These are phyloP conservation scores for Okapia johnstoni DNA, from an alignment of 2,113 vertebrate species.

Conservation along the genomic window DNA sequence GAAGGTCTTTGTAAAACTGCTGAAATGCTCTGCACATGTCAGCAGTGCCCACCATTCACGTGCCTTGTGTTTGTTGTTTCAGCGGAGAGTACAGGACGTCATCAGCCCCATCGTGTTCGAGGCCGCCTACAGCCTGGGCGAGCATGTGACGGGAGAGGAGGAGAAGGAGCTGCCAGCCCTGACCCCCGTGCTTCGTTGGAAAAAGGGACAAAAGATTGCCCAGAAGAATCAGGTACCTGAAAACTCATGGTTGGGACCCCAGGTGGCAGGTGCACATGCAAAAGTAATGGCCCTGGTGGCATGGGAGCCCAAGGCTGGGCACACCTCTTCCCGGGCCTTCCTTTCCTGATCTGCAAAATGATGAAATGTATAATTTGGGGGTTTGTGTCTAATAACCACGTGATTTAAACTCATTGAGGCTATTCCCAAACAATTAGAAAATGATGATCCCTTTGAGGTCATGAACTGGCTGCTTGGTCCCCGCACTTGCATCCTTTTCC, in stretches of 20 bases:
- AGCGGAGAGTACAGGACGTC: conserved; percentile 96
- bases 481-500: not conserved
- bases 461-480: not conserved
- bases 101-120: conserved; percentile 96
- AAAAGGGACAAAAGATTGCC: conserved; percentile 92
- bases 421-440: not conserved
- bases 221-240: conserved; percentile 90
- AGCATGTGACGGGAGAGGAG: conserved; percentile 79
- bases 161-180: conserved; percentile 88
- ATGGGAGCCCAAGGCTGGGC: not conserved
- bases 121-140: conserved; percentile 89
- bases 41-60: fast-evolving
- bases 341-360: not conserved
- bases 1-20: not conserved
- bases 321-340: not conserved
- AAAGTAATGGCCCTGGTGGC: too few species aligned
- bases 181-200: conserved; percentile 94
- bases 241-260: fast-evolving
- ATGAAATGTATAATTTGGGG: not conserved
- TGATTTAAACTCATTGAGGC: not conserved
- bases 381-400: not conserved
- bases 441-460: not conserved
- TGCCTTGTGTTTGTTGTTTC: conserved; percentile 56
- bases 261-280: not conserved
- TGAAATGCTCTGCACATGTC: not conserved